Conservation (phyloP, 2,113 vertebrate genomes). For the Salvelinus fontinalis region DNA sequence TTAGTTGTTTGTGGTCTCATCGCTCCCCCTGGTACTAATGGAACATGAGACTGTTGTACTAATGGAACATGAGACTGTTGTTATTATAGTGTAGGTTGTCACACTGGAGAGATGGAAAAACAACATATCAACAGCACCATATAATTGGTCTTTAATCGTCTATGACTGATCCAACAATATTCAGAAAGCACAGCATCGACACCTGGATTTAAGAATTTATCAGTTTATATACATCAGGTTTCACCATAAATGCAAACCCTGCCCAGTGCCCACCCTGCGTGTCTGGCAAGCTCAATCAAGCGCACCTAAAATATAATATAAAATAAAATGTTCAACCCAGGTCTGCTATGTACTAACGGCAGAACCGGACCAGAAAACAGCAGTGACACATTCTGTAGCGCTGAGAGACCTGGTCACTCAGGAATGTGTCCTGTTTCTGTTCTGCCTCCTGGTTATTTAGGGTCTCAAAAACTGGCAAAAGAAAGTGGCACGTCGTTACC, state of each 20-base stretch:
- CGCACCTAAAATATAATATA: no score
- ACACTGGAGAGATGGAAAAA: constrained; percentile 29
- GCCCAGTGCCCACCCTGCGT: no score
- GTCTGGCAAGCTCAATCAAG: no score
- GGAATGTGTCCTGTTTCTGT: constrained; percentile 18
- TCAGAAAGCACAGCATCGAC: no score
- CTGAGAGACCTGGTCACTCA: no score
- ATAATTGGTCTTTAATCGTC: neutral
- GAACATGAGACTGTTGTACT: constrained; percentile 3
- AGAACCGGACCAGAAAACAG: no score
- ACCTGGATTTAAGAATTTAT: no score
- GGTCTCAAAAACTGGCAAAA: constrained; percentile 28
- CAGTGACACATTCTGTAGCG: no score
- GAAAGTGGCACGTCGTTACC: constrained; percentile 46
- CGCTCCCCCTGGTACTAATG: neutral
- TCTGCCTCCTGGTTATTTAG: constrained; percentile 25
- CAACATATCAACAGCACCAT: constrained; percentile 9
- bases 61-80: constrained; percentile 5
- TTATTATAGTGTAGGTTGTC: constrained; percentile 41
- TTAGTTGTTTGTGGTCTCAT: constrained; percentile 29
- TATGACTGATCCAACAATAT: neutral
- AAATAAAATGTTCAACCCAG: no score
- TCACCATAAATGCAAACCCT: no score
- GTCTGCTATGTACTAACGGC: no score
- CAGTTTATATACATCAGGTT: no score